Conservation (phyloP, 2,888 invertebrate species). For the Lasioglossum marginatum region DNA sequence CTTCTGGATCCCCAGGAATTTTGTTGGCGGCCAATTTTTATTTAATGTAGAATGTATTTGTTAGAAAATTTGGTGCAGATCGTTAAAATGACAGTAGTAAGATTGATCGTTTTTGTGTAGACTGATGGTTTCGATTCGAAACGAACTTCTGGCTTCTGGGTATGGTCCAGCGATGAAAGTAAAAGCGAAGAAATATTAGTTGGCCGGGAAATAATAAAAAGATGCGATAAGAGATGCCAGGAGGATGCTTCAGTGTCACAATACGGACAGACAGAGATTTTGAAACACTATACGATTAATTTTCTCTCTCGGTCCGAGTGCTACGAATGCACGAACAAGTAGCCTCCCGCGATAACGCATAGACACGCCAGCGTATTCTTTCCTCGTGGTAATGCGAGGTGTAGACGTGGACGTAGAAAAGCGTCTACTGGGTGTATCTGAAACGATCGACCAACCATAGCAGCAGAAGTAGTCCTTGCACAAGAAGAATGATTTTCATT, state of each 20-base stretch:
- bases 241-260: conserved; percentile 14
- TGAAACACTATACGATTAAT: conserved; percentile 23
- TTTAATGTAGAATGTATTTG: not conserved
- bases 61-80: not conserved
- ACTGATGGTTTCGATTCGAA: not conserved
- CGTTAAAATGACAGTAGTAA: not conserved
- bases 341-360: conserved; percentile 37
- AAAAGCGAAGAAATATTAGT: not conserved
- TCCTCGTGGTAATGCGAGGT: conserved; percentile 28
- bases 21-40: not conserved
- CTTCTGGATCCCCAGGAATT: not conserved
- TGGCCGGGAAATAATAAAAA: conserved; percentile 4
- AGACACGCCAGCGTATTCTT: conserved; percentile 41
- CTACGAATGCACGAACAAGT: conserved; percentile 24
- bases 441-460: not conserved
- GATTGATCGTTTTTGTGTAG: no score
- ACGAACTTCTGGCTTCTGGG: not conserved
- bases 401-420: conserved; percentile 20
- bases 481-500: not conserved
- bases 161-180: not conserved
- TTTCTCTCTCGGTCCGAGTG: not conserved
- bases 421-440: conserved; percentile 15
- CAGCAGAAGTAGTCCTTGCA: not conserved
- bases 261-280: conserved; percentile 15
- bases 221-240: not conserved